Evolutionary conservation across 2,797 vertebrate genomes (phyloP), one percentile per base, ranked within the genome.

Genomic region (Syngnathus acus): DNA sequence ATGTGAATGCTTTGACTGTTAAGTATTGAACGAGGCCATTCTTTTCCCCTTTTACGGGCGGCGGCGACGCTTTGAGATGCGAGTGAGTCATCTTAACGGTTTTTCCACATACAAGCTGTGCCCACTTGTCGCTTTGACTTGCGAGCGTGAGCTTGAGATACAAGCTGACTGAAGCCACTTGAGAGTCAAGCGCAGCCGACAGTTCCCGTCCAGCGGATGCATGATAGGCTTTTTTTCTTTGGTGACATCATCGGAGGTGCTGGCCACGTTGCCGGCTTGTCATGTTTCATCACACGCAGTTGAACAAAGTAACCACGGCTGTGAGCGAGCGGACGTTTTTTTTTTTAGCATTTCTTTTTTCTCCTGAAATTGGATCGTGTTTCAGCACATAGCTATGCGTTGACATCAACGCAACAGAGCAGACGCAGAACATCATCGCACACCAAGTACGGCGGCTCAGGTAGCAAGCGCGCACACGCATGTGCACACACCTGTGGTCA

Each of bases 321-420:
- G 40, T 39, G 0, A 70, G 68, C 60, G 1, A 68, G 65, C 62
- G 67, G 82, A 70, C 82, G 85, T 67, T 71, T 86, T 79, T 50
- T 60, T 62, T 86, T 67, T 71, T 86, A 78, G 50, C 62, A 60
- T 65, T 70, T 73, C 67, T 67, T 72, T 65, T 17, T 63, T 73
- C 69, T 66, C 57, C 32, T 32, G 37, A 51, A 16, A 55, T 66
- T 71, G 54, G 72, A 32, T 71, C 62, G 55, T 88, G 76, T 86
- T 87, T 90, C 89, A 91, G 79, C 76, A 73, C 87, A 91, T 89
- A 90, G 75, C 83, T 90, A 92, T 92, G 90, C 62, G 73, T 69
- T 79, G 89, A 60, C 23, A 58, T 62, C 76, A 84, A 90, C 86
- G 89, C 89, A 83, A 70, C 75, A 70, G 64, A 82, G 82, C 17